These are phyloP conservation scores for Recurvirostra avosetta DNA, from an alignment of 2,113 vertebrate genomes.

Conservation along the genomic window DNA sequence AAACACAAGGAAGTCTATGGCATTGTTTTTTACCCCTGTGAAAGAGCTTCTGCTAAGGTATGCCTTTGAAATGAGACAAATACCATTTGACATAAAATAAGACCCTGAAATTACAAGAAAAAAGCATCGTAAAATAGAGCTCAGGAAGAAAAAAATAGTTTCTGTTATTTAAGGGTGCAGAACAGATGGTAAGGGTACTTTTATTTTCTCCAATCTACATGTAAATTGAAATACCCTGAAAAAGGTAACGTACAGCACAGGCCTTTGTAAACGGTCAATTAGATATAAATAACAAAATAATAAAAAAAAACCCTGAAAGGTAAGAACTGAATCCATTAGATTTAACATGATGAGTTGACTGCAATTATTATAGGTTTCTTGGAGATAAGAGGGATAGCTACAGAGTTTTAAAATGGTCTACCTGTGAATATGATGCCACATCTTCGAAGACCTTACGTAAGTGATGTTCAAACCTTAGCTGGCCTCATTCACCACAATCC, in stretches of 20 bases:
- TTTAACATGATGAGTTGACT: background rate
- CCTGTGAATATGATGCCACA: conserved; percentile 25
- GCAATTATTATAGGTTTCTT: background rate
- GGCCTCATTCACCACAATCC: background rate
- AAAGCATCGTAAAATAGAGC: background rate
- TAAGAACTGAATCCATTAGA: background rate
- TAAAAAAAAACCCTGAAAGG: background rate
- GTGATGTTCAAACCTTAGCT: background rate
- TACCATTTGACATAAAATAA: conserved; percentile 3
- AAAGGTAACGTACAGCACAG: background rate
- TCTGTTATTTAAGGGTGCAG: background rate
- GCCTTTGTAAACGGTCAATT: background rate
- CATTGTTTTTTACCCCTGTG: background rate
- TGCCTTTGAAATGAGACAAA: conserved; percentile 27
- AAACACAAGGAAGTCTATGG: background rate
- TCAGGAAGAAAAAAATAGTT: conserved; percentile 13
- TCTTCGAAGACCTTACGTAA: background rate
- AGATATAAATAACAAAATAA: background rate
- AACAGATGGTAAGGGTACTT: background rate
- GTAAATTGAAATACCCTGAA: conserved; percentile 22
- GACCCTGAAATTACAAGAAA: background rate
- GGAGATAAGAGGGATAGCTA: background rate
- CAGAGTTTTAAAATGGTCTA: background rate
- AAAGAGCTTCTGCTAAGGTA: background rate
- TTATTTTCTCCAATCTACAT: conserved; percentile 3